phyloP scores from a whole-genome alignment of 2,797 vertebrate species.

The Phrynocephalus guinanensis region DNA sequence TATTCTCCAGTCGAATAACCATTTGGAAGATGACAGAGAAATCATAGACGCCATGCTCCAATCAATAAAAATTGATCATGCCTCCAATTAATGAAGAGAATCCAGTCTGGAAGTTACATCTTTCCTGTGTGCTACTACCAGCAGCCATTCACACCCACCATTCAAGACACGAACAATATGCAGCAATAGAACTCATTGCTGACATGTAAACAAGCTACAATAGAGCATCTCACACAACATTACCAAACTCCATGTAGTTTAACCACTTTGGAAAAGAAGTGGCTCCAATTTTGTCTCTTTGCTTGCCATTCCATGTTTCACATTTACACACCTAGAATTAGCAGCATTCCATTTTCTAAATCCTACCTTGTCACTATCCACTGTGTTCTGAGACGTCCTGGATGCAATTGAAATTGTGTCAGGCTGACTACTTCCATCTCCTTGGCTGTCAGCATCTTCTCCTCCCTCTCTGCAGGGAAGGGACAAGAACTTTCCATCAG shows the following conservation, averaged over 20 bases:
- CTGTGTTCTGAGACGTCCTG: slow-evolving; percentile 96
- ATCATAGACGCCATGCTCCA: slow-evolving; percentile 41
- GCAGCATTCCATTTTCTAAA: slow-evolving; percentile 28
- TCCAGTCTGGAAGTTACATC: slow-evolving; percentile 30
- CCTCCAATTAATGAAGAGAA: slow-evolving; percentile 37
- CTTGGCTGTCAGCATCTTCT: slow-evolving; percentile 95
- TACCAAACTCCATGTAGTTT: slow-evolving; percentile 8
- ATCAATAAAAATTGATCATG: slow-evolving; percentile 38
- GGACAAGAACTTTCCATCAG: slow-evolving; percentile 25
- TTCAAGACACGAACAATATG: slow-evolving; percentile 21
- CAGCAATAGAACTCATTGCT: background rate
- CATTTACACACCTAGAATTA: background rate
- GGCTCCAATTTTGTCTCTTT: background rate
- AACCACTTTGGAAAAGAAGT: background rate
- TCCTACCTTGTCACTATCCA: slow-evolving; percentile 98
- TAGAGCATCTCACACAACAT: slow-evolving; percentile 23
- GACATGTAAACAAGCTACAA: background rate
- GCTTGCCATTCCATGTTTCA: slow-evolving; percentile 27
- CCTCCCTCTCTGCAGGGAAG: slow-evolving; percentile 85
- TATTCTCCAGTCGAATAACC: background rate
- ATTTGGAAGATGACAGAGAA: background rate
- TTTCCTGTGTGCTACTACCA: background rate
- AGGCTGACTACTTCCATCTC: slow-evolving; percentile 96
- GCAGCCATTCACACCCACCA: background rate
- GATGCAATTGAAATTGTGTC: slow-evolving; percentile 98